These are phyloP conservation scores for Papilio elwesi DNA, from an alignment of 2,888 invertebrate genomes.

Conservation along the genomic window DNA sequence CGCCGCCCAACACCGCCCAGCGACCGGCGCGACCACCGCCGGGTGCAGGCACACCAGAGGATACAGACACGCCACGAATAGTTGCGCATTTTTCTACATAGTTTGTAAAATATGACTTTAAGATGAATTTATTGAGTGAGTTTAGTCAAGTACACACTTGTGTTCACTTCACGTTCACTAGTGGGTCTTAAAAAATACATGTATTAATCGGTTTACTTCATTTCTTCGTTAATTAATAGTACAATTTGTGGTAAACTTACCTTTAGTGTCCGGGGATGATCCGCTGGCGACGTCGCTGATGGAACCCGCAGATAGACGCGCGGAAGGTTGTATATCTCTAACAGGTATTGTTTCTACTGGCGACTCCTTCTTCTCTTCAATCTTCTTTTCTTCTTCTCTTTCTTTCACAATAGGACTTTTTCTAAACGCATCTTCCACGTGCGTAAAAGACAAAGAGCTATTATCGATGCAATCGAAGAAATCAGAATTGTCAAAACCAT, in stretches of 20 bases:
- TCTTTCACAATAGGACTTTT: constrained; percentile 76
- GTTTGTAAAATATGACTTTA: not conserved
- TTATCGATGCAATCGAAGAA: constrained; percentile 82
- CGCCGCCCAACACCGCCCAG: constrained; percentile 61
- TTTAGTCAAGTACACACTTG: too few relatives aligned
- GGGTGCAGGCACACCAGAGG: constrained; percentile 47
- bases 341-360: constrained; percentile 56
- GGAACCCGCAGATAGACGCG: constrained; percentile 85
- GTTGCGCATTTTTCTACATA: constrained; percentile 25
- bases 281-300: constrained; percentile 86
- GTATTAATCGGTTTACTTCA: too few relatives aligned
- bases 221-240: not conserved
- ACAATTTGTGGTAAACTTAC: constrained; percentile 47
- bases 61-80: constrained; percentile 34
- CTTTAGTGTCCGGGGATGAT: constrained; percentile 86
- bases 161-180: too few relatives aligned
- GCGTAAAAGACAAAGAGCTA: constrained; percentile 77
- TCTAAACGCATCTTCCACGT: constrained; percentile 80
- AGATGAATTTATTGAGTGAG: too few relatives aligned
- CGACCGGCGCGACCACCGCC: constrained; percentile 45
- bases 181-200: too few relatives aligned
- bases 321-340: constrained; percentile 70
- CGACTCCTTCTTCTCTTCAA: constrained; percentile 59
- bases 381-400: constrained; percentile 66
- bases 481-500: constrained; percentile 81